A percentile compares a stretch with the other conserved stretches of the same genome.
Evolutionary conservation across 2,113 vertebrate genomes (phyloP).

Genomic region (Haliaeetus leucogaster): DNA sequence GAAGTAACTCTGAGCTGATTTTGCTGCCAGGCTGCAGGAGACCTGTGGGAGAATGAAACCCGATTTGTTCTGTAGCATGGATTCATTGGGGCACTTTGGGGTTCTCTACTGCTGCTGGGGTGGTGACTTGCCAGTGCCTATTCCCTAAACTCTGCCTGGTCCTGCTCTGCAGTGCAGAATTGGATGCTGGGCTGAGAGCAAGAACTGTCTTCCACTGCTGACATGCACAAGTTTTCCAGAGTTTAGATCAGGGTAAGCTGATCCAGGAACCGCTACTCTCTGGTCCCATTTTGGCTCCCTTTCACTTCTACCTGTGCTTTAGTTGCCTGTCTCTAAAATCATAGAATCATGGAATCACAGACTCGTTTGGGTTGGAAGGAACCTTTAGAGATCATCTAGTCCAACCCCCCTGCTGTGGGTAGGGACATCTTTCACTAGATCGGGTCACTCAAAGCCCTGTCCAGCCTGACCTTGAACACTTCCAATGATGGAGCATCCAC

Average conservation of each 20-base stretch:
- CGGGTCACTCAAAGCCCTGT: background rate
- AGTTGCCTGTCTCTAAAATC: background rate
- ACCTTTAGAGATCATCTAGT: background rate
- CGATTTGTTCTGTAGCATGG: background rate
- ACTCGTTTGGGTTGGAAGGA: background rate
- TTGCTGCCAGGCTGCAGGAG: background rate
- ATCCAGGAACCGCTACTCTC: background rate
- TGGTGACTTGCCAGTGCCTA: background rate
- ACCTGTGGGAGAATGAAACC: background rate
- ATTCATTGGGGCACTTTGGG: background rate
- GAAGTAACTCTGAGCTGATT: background rate
- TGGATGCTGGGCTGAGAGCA: background rate
- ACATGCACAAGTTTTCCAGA: background rate
- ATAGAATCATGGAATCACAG: background rate
- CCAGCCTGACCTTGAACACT: background rate
- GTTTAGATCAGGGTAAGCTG: background rate
- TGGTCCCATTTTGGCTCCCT: background rate
- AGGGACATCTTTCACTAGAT: background rate
- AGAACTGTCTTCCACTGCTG: background rate
- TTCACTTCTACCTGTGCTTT: background rate
- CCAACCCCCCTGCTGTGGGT: too few relatives aligned
- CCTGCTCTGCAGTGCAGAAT: background rate
- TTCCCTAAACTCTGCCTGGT: background rate
- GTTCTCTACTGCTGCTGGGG: background rate
- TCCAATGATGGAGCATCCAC: background rate